Percentiles rank a stretch among this genome's conserved stretches.
Conservation (phyloP, 2,797 vertebrate genomes). For the Streptopelia turtur region DNA sequence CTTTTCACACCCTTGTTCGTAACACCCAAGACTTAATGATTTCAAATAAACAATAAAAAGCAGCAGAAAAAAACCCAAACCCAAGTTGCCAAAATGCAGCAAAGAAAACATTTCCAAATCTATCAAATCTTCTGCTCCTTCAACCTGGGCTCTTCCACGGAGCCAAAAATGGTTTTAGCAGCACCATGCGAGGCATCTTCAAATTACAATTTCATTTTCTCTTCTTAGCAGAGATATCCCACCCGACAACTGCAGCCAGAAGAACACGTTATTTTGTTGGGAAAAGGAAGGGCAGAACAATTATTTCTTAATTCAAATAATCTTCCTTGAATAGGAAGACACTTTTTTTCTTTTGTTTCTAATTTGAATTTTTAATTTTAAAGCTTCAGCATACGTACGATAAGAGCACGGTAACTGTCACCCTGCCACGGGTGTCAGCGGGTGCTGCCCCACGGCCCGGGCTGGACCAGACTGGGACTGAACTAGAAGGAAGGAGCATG, state of each 20-base stretch:
- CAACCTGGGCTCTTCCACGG: not conserved
- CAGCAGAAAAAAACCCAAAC: not conserved
- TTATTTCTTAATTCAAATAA: not conserved
- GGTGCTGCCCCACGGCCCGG: no score
- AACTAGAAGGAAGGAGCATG: not conserved
- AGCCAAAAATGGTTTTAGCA: not conserved
- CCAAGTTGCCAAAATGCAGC: not conserved
- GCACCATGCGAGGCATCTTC: not conserved
- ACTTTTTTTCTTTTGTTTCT: not conserved
- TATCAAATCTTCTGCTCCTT: not conserved
- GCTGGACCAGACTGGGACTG: not conserved
- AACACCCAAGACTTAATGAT: not conserved
- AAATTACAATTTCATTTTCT: not conserved
- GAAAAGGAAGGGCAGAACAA: not conserved
- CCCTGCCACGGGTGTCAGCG: not conserved
- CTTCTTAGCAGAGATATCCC: not conserved
- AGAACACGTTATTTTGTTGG: not conserved
- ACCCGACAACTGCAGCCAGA: not conserved
- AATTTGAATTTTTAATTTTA: not conserved
- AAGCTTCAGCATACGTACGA: not conserved
- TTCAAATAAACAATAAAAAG: not conserved
- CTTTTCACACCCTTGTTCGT: not conserved
- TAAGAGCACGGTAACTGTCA: fast-evolving
- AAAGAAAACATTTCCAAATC: not conserved
- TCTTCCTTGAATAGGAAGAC: not conserved